Percentiles rank a stretch among this genome's conserved stretches.
These are phyloP conservation scores for Sterrhoptilus dennistouni DNA, from an alignment of 2,113 vertebrate genomes.

Conservation along the genomic window DNA sequence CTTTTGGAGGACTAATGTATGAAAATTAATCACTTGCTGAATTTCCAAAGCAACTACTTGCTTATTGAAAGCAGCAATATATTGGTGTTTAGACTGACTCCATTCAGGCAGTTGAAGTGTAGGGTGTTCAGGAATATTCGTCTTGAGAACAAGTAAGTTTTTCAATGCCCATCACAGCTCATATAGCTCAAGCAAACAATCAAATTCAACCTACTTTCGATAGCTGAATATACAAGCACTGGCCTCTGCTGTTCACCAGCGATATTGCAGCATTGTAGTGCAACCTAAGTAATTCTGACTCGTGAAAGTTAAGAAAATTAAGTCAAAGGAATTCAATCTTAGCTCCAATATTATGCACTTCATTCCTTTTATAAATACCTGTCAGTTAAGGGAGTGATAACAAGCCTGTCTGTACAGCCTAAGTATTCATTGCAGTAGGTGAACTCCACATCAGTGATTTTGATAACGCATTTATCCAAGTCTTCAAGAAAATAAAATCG, in stretches of 20 bases:
- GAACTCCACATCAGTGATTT: constrained; percentile 75
- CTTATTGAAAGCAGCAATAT: neutral
- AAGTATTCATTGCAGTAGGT: constrained; percentile 75
- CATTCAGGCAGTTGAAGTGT: neutral
- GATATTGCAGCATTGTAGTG: neutral
- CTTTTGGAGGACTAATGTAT: too few species aligned
- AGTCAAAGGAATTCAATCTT: neutral
- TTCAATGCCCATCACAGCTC: neutral
- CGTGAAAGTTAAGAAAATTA: neutral
- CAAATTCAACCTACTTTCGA: neutral
- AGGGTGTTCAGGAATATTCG: neutral
- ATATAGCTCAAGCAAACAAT: neutral
- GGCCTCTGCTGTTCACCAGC: constrained; percentile 29
- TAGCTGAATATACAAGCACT: neutral
- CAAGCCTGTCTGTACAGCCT: constrained; percentile 75
- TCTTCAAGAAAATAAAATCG: constrained; percentile 76
- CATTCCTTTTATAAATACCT: constrained; percentile 51
- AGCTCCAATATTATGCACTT: neutral
- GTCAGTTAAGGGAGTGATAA: constrained; percentile 75
- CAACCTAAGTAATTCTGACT: neutral
- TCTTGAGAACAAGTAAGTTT: neutral
- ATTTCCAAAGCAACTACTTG: neutral
- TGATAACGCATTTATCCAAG: constrained; percentile 71
- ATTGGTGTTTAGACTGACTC: neutral
- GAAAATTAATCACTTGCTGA: neutral